Conservation (phyloP, 2,888 invertebrate genomes). For the Eilema griseolum region DNA sequence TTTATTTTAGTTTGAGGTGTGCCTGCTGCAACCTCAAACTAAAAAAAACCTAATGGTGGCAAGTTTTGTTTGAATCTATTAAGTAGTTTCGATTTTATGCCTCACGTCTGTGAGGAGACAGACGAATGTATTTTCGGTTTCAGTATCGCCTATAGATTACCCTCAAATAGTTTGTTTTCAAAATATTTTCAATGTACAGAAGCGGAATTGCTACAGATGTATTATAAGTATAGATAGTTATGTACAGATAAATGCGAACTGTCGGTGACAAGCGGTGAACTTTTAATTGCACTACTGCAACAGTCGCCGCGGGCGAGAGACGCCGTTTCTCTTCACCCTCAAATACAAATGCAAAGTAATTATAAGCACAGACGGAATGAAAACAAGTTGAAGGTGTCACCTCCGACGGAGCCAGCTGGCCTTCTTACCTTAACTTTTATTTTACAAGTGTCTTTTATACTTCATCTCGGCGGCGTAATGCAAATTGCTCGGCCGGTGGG, state of each 20-base stretch:
- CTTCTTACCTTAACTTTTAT: conserved; percentile 9
- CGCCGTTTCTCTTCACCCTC: conserved; percentile 15
- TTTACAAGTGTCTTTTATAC: conserved; percentile 15
- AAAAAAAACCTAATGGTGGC: too few relatives aligned
- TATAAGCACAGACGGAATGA: conserved; percentile 34
- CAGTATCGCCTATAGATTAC: too few relatives aligned
- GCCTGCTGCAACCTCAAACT: too few relatives aligned
- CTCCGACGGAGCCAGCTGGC: conserved; percentile 10
- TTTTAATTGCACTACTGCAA: conserved; percentile 26
- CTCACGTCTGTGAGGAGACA: too few relatives aligned
- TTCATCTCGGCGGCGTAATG: conserved; percentile 14
- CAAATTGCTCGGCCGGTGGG: conserved; percentile 17
- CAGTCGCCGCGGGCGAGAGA: conserved; percentile 14
- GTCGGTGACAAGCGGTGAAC: conserved; percentile 15
- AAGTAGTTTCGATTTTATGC: too few relatives aligned
- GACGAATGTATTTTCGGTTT: too few relatives aligned
- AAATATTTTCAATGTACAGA: too few relatives aligned
- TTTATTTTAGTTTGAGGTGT: neutral
- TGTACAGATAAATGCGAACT: conserved; percentile 9
- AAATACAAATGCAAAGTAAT: conserved; percentile 31
- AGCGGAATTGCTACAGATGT: too few relatives aligned
- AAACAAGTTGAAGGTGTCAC: conserved; percentile 33
- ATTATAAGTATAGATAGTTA: too few relatives aligned
- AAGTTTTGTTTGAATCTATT: too few relatives aligned
- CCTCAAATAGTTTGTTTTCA: too few relatives aligned